Percentiles rank a stretch among this genome's conserved stretches.
Evolutionary conservation across 2,888 invertebrate genomes (phyloP).

Genomic region (Sphaerophoria rueppellii): DNA sequence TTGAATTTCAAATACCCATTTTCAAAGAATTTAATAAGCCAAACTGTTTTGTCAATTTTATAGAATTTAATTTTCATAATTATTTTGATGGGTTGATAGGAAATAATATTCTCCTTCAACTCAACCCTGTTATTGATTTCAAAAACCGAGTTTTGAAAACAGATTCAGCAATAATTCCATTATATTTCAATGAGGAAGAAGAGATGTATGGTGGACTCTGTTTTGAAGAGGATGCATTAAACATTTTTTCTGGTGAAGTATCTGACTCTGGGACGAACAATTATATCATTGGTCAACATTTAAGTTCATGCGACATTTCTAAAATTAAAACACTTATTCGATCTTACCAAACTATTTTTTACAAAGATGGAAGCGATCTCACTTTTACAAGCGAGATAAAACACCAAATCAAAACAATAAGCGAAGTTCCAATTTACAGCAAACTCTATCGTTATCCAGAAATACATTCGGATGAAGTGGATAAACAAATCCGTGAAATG

Average conservation of each 20-base stretch:
- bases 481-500: too few relatives aligned
- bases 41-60: not conserved
- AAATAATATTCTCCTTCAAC: constrained; percentile 4
- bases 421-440: not conserved
- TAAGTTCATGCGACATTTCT: not conserved
- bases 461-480: too few relatives aligned
- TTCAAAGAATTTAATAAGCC: not conserved
- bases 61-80: constrained; percentile 8
- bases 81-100: constrained; percentile 21
- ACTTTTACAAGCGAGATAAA: not conserved
- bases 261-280: not conserved
- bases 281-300: not conserved
- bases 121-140: constrained; percentile 18
- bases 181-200: constrained; percentile 22
- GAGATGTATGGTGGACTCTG: not conserved
- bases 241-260: constrained; percentile 10
- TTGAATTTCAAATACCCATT: too few relatives aligned
- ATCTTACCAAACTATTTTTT: not conserved
- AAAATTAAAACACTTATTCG: constrained; percentile 9
- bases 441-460: too few relatives aligned
- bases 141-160: constrained; percentile 2
- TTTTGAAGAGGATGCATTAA: not conserved
- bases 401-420: constrained; percentile 9
- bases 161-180: constrained; percentile 2
- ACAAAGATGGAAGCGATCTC: not conserved